These are phyloP conservation scores for Tridacna gigas DNA, from an alignment of 2,888 invertebrate genomes.

Conservation along the genomic window DNA sequence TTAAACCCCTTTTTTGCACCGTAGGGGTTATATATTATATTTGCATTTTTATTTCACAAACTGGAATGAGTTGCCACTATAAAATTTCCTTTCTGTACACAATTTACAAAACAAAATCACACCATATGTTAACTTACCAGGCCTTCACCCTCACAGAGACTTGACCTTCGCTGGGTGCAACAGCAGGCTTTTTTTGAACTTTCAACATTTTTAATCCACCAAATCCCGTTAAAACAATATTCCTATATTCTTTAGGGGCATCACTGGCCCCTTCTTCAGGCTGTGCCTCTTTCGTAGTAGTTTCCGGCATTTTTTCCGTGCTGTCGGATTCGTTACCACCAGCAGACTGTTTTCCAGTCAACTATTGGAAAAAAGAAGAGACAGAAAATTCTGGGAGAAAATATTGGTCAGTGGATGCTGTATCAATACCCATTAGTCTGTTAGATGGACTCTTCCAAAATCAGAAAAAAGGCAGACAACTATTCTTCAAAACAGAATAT, in stretches of 20 bases:
- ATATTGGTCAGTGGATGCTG: constrained; percentile 33
- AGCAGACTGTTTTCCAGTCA: constrained; percentile 21
- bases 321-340: not conserved
- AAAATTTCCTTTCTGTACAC: not conserved
- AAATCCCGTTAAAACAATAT: constrained; percentile 93
- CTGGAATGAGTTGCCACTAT: not conserved
- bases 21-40: too few species aligned
- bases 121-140: constrained; percentile 89
- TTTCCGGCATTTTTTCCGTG: constrained; percentile 65
- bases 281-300: constrained; percentile 48
- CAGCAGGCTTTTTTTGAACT: constrained; percentile 92
- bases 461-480: too few species aligned
- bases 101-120: not conserved
- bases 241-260: constrained; percentile 91
- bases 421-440: not conserved
- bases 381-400: constrained; percentile 12
- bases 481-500: too few species aligned
- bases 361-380: constrained; percentile 25
- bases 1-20: not conserved
- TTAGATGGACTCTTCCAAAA: too few species aligned
- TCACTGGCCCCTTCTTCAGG: constrained; percentile 84
- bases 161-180: constrained; percentile 87
- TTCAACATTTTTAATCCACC: constrained; percentile 94
- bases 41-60: not conserved
- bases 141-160: constrained; percentile 93